Conservation (phyloP, 2,797 vertebrate species). For the Liasis olivaceus region DNA sequence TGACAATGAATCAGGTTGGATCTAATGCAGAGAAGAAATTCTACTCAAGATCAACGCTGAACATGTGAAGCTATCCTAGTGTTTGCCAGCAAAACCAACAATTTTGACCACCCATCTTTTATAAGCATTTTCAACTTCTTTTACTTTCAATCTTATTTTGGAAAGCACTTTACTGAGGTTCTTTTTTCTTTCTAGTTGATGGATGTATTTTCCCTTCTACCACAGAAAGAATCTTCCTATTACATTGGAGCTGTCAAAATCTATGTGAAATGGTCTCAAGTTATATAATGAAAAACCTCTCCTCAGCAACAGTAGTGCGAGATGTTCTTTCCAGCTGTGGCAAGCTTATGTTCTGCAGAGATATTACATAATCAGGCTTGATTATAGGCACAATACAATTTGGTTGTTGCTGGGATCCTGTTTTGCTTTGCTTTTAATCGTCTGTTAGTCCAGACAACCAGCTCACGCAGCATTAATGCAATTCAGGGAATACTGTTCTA, state of each 20-base stretch:
- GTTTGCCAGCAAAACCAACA: not conserved
- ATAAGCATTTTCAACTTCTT: not conserved
- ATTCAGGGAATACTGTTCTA: constrained; percentile 52
- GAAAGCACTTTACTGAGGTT: not conserved
- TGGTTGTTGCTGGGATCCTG: constrained; percentile 9
- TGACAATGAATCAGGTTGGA: not conserved
- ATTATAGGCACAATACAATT: constrained; percentile 56
- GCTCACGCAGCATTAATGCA: constrained; percentile 54
- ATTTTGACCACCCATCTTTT: not conserved
- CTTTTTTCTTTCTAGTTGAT: not conserved
- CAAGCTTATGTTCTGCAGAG: constrained; percentile 48
- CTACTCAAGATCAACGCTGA: not conserved
- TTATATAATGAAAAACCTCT: constrained; percentile 37
- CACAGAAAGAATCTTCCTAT: constrained; percentile 27
- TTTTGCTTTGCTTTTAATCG: not conserved
- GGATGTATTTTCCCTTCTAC: not conserved
- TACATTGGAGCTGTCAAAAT: constrained; percentile 15
- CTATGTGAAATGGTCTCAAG: not conserved
- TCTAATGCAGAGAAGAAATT: not conserved
- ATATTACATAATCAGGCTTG: constrained; percentile 62
- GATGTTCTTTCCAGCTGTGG: constrained; percentile 44
- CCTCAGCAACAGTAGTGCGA: constrained; percentile 36
- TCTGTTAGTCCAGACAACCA: constrained; percentile 55
- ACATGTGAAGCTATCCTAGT: not conserved
- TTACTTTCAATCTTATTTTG: not conserved